These are phyloP conservation scores for Parthenolecanium corni DNA, from an alignment of 2,888 invertebrate genomes.

Conservation along the genomic window DNA sequence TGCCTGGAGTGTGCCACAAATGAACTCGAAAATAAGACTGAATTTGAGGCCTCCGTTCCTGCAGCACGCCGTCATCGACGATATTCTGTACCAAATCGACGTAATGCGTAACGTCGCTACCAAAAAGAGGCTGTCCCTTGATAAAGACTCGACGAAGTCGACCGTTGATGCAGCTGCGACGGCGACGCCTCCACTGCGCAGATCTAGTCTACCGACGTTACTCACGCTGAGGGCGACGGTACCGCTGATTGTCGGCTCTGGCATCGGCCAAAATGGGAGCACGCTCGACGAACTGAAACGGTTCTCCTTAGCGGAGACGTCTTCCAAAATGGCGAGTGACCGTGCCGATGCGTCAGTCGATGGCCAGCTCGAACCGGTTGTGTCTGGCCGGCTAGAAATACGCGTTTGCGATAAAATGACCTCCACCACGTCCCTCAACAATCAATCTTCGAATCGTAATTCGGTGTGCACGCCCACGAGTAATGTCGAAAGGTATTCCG, in stretches of 20 bases:
- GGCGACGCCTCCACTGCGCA: conserved; percentile 29
- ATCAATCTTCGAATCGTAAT: not conserved
- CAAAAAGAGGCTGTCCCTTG: conserved; percentile 40
- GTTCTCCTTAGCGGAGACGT: not conserved
- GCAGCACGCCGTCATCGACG: conserved; percentile 78
- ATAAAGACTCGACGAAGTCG: conserved; percentile 3
- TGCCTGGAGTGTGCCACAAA: conserved; percentile 63
- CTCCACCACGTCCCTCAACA: not conserved
- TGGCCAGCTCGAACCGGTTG: conserved; percentile 37
- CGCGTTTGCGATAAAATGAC: conserved; percentile 44
- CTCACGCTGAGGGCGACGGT: not conserved
- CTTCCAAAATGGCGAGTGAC: not conserved
- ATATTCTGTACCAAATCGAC: conserved; percentile 66
- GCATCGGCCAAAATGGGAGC: not conserved
- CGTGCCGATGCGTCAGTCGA: not conserved
- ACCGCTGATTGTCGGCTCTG: too few species aligned
- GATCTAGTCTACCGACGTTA: conserved; percentile 38
- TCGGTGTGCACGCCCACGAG: conserved; percentile 8
- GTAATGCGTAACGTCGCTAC: conserved; percentile 67
- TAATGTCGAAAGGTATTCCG: conserved; percentile 15
- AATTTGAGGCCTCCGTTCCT: conserved; percentile 65
- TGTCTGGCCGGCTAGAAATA: conserved; percentile 71
- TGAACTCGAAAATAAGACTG: conserved; percentile 42
- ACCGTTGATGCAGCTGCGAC: conserved; percentile 2
- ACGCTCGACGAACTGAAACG: not conserved